These are phyloP conservation scores for Thereva unica DNA, from an alignment of 2,888 invertebrate species.

Conservation along the genomic window DNA sequence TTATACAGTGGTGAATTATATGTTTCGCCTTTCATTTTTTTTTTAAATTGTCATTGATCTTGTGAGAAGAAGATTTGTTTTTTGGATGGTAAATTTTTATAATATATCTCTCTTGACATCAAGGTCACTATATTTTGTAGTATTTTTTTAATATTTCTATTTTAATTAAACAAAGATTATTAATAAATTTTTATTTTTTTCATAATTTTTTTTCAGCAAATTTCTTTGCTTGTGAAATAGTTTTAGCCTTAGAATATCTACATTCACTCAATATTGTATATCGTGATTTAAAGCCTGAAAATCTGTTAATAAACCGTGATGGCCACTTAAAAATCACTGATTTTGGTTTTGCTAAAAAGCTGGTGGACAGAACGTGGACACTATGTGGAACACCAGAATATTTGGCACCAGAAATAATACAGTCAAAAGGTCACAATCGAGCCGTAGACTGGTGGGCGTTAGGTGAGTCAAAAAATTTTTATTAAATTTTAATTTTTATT, in stretches of 20 bases:
- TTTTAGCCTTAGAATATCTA: slow-evolving; percentile 90
- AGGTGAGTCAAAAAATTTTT: slow-evolving; percentile 63
- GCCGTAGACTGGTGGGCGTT: slow-evolving; percentile 99
- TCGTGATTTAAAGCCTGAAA: slow-evolving; percentile 90
- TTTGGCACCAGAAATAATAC: slow-evolving; percentile 95
- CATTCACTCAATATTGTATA: slow-evolving; percentile 88
- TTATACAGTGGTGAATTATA: too few relatives aligned
- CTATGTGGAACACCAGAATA: slow-evolving; percentile 97
- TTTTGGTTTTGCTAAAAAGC: slow-evolving; percentile 95
- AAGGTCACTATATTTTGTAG: too few relatives aligned
- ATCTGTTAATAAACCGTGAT: slow-evolving; percentile 85
- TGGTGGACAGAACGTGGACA: slow-evolving; percentile 95
- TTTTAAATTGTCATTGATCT: too few relatives aligned
- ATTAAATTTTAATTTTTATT: slow-evolving; percentile 18
- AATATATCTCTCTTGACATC: too few relatives aligned
- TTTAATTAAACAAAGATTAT: too few relatives aligned
- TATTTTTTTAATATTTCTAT: too few relatives aligned
- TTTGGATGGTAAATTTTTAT: too few relatives aligned
- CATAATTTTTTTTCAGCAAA: slow-evolving; percentile 62
- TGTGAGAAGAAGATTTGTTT: too few relatives aligned
- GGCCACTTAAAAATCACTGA: slow-evolving; percentile 98
- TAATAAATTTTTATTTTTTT: slow-evolving; percentile 13
- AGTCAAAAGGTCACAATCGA: slow-evolving; percentile 96
- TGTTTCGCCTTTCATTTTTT: too few relatives aligned
- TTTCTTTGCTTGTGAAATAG: slow-evolving; percentile 94